Conservation (phyloP, 1,140 invertebrate species). For the Glomeris maerens region DNA sequence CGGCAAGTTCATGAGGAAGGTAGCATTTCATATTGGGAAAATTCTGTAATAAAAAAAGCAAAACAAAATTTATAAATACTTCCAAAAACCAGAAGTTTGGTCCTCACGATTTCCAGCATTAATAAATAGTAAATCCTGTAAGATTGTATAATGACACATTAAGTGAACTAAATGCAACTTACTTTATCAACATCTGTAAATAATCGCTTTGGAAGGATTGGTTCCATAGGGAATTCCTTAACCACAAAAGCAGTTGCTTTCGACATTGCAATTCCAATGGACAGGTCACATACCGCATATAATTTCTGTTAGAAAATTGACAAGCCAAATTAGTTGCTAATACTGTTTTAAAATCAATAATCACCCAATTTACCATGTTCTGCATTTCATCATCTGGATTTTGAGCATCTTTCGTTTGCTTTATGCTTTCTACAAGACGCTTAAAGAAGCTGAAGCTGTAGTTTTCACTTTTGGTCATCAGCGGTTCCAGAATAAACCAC, state of each 20-base stretch:
- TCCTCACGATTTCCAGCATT: not conserved
- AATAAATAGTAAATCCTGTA: constrained; percentile 4
- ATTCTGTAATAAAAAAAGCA: constrained; percentile 6
- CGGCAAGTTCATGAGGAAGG: constrained; percentile 26
- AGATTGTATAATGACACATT: constrained; percentile 1
- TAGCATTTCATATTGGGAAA: constrained; percentile 26
- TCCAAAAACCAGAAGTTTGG: constrained; percentile 15
- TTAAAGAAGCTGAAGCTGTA: constrained; percentile 95
- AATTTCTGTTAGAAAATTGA: constrained; percentile 58
- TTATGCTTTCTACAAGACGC: constrained; percentile 76
- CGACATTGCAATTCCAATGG: constrained; percentile 70
- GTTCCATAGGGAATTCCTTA: constrained; percentile 72
- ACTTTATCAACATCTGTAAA: constrained; percentile 32
- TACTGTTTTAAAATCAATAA: not conserved
- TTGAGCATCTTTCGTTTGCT: constrained; percentile 78
- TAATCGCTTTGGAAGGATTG: constrained; percentile 35
- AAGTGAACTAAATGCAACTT: constrained; percentile 10
- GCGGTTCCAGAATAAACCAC: constrained; percentile 83
- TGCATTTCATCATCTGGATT: constrained; percentile 59
- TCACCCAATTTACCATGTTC: constrained; percentile 53
- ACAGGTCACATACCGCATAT: constrained; percentile 88
- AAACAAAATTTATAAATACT: constrained; percentile 15
- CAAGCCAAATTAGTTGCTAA: constrained; percentile 4
- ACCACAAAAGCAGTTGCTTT: constrained; percentile 75
- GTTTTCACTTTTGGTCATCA: constrained; percentile 81